These are phyloP conservation scores for Hemibagrus wyckioides DNA, from an alignment of 2,113 vertebrate species.

Conservation along the genomic window DNA sequence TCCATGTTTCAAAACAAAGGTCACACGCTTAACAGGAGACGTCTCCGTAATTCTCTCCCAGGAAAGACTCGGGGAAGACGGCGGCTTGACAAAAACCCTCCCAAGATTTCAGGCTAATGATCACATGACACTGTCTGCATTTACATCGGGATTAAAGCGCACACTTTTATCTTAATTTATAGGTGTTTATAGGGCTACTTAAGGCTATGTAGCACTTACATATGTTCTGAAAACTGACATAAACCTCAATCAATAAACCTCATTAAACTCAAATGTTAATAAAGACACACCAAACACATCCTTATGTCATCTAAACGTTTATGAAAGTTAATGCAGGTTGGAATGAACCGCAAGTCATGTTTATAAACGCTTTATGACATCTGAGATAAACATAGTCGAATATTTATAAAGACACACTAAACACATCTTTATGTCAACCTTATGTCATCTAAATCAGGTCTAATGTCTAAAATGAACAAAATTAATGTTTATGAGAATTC, in stretches of 20 bases:
- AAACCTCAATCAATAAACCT: no score
- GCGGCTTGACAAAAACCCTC: neutral
- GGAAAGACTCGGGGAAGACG: neutral
- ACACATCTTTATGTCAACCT: no score
- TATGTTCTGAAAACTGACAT: neutral
- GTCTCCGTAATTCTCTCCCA: slow-evolving; percentile 60
- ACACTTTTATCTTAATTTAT: neutral
- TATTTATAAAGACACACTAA: no score
- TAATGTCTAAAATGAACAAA: no score
- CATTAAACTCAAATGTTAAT: neutral
- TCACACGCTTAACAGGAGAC: slow-evolving; percentile 55
- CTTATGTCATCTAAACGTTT: neutral
- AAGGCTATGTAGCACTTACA: neutral
- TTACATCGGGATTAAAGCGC: neutral
- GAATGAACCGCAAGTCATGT: no score
- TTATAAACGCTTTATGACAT: no score
- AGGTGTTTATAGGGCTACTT: neutral
- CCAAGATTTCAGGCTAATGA: neutral
- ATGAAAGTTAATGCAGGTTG: neutral
- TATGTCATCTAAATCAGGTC: no score
- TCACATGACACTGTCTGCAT: neutral
- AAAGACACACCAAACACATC: neutral
- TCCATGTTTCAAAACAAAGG: slow-evolving; percentile 70
- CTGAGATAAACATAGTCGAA: no score
- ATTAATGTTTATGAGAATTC: no score